Conservation (phyloP, 2,888 invertebrate species). For the Galerucella pusilla region DNA sequence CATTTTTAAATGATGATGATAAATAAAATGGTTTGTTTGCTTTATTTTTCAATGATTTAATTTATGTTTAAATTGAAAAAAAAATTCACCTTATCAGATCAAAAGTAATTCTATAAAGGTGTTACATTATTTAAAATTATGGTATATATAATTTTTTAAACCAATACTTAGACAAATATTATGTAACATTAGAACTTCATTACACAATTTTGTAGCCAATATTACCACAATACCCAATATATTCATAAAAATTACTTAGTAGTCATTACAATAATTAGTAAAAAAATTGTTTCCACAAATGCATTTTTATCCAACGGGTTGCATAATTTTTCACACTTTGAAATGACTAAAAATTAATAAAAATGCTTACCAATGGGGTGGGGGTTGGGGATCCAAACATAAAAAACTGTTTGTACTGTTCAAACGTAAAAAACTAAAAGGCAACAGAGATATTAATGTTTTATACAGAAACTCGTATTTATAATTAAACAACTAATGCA, state of each 20-base stretch:
- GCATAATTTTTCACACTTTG: neutral
- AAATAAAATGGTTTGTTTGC: too few relatives aligned
- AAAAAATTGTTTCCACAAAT: neutral
- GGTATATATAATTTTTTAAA: too few relatives aligned
- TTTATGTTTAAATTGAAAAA: too few relatives aligned
- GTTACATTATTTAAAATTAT: too few relatives aligned
- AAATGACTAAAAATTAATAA: neutral
- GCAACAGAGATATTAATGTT: constrained; percentile 40
- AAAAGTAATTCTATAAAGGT: too few relatives aligned
- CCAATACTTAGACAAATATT: neutral
- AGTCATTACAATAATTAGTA: neutral
- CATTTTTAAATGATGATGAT: too few relatives aligned
- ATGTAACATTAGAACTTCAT: neutral
- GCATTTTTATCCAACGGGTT: neutral
- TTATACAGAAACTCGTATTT: neutral
- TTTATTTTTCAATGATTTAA: too few relatives aligned
- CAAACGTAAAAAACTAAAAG: constrained; percentile 87
- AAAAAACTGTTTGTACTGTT: constrained; percentile 90
- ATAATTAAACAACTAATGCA: neutral
- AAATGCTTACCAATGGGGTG: constrained; percentile 77
- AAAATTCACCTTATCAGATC: too few relatives aligned
- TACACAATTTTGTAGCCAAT: neutral
- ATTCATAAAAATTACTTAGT: neutral
- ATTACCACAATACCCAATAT: neutral
- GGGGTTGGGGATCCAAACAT: constrained; percentile 80